Evolutionary conservation across 2,888 invertebrate genomes (phyloP).

Genomic region (Megastigmus dorsalis): DNA sequence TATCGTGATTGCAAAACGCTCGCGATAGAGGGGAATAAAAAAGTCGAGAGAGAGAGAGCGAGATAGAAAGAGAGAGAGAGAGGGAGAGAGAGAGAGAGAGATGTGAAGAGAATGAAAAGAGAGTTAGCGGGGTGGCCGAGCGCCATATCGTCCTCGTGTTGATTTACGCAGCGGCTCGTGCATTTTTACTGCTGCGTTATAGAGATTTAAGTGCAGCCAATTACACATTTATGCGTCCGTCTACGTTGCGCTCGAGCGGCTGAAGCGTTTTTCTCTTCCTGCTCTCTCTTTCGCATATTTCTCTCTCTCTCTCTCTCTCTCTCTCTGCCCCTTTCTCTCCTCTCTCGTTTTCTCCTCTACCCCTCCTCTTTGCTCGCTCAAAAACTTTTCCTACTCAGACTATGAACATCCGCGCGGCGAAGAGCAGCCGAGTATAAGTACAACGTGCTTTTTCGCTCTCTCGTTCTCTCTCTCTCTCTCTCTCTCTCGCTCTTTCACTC

Average conservation of each 20-base stretch:
- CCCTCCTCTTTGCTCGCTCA: neutral
- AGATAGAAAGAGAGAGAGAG: slow-evolving; percentile 29
- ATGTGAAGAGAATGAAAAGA: slow-evolving; percentile 42
- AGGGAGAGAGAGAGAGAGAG: slow-evolving; percentile 36
- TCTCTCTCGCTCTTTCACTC: neutral
- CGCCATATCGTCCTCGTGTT: slow-evolving; percentile 70
- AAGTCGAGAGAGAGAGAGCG: neutral
- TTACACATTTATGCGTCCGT: slow-evolving; percentile 71
- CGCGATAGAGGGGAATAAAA: slow-evolving; percentile 20
- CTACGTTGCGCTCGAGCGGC: slow-evolving; percentile 55
- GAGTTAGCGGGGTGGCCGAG: slow-evolving; percentile 54
- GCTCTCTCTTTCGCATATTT: slow-evolving; percentile 19
- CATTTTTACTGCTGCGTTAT: slow-evolving; percentile 73
- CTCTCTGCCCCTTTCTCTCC: slow-evolving; percentile 25
- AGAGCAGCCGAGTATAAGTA: neutral
- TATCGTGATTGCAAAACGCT: slow-evolving; percentile 36
- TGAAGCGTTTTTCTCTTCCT: slow-evolving; percentile 36
- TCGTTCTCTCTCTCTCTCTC: neutral
- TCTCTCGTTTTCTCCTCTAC: neutral
- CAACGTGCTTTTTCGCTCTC: neutral
- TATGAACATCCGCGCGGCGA: neutral
- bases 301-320: slow-evolving; percentile 16
- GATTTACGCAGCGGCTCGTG: slow-evolving; percentile 70
- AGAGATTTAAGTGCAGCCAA: slow-evolving; percentile 73
- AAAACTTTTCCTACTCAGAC: neutral